Evolutionary conservation across 2,113 vertebrate genomes (phyloP).

Genomic region (Xiphophorus hellerii): DNA sequence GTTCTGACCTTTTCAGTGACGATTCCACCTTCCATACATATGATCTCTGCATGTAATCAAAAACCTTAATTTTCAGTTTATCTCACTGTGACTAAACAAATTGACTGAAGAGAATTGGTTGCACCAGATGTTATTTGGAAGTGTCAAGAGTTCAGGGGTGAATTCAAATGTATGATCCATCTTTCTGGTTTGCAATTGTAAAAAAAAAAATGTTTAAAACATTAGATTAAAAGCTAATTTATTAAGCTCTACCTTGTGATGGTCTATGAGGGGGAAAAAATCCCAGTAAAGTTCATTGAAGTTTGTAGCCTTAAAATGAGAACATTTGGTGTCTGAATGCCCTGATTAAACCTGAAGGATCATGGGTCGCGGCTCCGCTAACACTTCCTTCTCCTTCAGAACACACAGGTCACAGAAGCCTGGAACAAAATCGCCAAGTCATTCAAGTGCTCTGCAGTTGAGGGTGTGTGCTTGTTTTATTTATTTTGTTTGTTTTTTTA

Average conservation of each 20-base stretch:
- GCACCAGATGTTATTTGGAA: no score
- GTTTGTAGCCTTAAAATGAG: background rate
- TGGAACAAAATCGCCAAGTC: constrained; percentile 99
- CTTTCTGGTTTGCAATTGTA: background rate
- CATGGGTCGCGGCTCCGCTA: accelerated
- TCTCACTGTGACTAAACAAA: no score
- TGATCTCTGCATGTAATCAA: no score
- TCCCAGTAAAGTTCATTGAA: background rate
- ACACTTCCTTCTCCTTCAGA: constrained; percentile 74
- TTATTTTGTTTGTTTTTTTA: no score
- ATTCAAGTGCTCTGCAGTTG: constrained; percentile 95
- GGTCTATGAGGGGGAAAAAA: background rate
- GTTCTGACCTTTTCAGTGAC: no score
- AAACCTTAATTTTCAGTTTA: no score
- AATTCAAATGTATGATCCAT: background rate
- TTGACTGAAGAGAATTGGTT: no score
- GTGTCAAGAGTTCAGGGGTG: no score
- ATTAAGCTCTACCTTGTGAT: background rate
- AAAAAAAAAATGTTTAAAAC: no score
- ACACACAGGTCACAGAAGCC: constrained; percentile 95
- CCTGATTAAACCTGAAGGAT: background rate
- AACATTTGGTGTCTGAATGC: background rate
- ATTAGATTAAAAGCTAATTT: no score
- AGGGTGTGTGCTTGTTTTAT: constrained; percentile 81
- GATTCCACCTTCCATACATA: no score